A percentile compares a stretch with the other conserved stretches of the same genome.
These are phyloP conservation scores for Ceuthmochares aereus DNA, from an alignment of 2,113 vertebrate genomes.

Conservation along the genomic window DNA sequence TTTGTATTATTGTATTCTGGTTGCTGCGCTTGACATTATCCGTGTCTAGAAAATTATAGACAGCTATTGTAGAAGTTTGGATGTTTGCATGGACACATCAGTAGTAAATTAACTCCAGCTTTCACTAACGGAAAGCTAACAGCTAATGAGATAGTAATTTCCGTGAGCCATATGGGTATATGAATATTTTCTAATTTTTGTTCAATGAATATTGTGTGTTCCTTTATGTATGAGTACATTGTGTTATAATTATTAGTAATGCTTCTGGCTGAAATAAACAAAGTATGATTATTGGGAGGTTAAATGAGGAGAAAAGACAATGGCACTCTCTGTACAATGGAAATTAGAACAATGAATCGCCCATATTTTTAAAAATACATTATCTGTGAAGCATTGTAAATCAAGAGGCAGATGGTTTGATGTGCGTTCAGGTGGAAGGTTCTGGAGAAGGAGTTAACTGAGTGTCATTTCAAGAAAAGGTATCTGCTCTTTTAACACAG, in stretches of 20 bases:
- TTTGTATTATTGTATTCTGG: not conserved
- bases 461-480: not conserved
- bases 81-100: slow-evolving; percentile 13
- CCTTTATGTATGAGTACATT: slow-evolving; percentile 52
- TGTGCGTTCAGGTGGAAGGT: not conserved
- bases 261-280: slow-evolving; percentile 55
- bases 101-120: slow-evolving; percentile 62
- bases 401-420: not conserved
- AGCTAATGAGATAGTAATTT: slow-evolving; percentile 65
- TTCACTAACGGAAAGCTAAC: slow-evolving; percentile 46
- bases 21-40: not conserved
- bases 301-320: slow-evolving; percentile 60
- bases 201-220: slow-evolving; percentile 43
- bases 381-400: not conserved
- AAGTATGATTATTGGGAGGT: slow-evolving; percentile 63
- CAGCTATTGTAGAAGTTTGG: not conserved
- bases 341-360: slow-evolving; percentile 21
- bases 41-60: not conserved
- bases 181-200: slow-evolving; percentile 69
- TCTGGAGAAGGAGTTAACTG: not conserved
- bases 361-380: slow-evolving; percentile 13
- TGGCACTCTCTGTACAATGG: not conserved
- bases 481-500: not conserved
- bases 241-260: slow-evolving; percentile 64
- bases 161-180: slow-evolving; percentile 56